These are phyloP conservation scores for Ptycholaimellus sp. DNA, from an alignment of 2,888 invertebrate species.

Conservation along the genomic window DNA sequence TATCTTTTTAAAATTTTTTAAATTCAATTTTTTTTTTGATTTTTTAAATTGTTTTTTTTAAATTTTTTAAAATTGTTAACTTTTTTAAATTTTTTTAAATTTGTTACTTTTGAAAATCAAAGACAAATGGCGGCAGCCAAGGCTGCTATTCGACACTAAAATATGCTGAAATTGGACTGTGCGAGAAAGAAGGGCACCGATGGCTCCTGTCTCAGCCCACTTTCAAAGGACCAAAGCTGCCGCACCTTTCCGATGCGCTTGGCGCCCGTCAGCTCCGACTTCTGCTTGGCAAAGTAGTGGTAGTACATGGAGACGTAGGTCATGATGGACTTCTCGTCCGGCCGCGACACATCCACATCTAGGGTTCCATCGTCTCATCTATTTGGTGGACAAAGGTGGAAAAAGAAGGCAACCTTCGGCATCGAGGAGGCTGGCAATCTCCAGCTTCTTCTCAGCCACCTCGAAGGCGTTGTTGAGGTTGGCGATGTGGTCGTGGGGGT, in stretches of 20 bases:
- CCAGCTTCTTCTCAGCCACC: constrained; percentile 67
- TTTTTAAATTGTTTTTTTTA: too few relatives aligned
- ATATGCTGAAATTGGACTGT: neutral
- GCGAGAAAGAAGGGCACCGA: neutral
- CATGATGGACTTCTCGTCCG: constrained; percentile 94
- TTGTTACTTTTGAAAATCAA: neutral
- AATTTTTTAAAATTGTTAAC: too few relatives aligned
- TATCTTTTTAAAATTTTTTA: neutral
- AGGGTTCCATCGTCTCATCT: constrained; percentile 8
- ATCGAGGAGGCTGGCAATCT: constrained; percentile 65
- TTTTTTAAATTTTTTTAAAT: too few relatives aligned
- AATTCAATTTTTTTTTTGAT: neutral
- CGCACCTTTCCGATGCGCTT: constrained; percentile 77
- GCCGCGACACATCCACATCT: constrained; percentile 75
- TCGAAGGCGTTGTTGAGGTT: constrained; percentile 95
- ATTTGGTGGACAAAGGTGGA: neutral
- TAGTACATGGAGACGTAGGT: constrained; percentile 97
- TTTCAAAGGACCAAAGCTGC: neutral
- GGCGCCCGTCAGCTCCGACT: constrained; percentile 90
- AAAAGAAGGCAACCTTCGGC: constrained; percentile 45
- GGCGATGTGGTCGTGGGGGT: constrained; percentile 58
- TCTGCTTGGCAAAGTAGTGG: constrained; percentile 95
- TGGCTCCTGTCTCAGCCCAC: neutral
- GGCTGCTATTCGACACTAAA: too few relatives aligned
- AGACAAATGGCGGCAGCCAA: neutral